These are phyloP conservation scores for Babylonia areolata DNA, from an alignment of 1,140 invertebrate genomes.

Conservation along the genomic window DNA sequence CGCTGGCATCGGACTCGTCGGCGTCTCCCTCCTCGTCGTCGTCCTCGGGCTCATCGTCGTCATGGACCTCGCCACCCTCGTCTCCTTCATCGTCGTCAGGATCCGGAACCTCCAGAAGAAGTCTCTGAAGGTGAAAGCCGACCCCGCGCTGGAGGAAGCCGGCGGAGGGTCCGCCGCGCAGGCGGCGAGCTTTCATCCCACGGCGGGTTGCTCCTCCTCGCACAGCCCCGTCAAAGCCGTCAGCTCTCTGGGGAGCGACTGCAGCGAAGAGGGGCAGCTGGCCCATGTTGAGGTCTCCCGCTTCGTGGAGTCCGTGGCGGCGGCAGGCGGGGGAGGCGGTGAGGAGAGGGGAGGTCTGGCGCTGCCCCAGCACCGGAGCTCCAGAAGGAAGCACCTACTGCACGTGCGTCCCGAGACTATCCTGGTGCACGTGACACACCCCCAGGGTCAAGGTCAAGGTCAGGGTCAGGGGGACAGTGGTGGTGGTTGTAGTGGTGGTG, in stretches of 20 bases:
- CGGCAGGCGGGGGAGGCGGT: neutral
- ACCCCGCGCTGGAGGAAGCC: neutral
- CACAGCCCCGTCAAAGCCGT: neutral
- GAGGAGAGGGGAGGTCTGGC: neutral
- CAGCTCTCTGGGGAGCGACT: neutral
- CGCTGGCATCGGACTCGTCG: conserved; percentile 1
- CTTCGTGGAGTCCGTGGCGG: conserved; percentile 18
- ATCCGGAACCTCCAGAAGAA: neutral
- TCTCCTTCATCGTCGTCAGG: neutral
- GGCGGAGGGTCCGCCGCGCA: neutral
- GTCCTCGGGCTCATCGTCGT: conserved; percentile 8
- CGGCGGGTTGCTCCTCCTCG: neutral
- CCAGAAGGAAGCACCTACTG: conserved; percentile 29
- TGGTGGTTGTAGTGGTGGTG: too few relatives aligned
- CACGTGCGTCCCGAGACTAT: conserved; percentile 31
- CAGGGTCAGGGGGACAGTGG: too few relatives aligned
- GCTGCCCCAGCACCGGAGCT: neutral
- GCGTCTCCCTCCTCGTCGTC: conserved; percentile 4
- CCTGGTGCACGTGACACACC: conserved; percentile 14
- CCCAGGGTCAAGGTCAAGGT: too few relatives aligned
- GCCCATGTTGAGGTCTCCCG: neutral
- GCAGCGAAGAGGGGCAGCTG: neutral
- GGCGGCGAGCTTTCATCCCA: too few relatives aligned
- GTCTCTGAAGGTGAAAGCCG: neutral
- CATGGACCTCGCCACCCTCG: conserved; percentile 20